phyloP scores from a whole-genome alignment of 2,888 invertebrate species.

The Pseudococcus jackbeardsleyi region DNA sequence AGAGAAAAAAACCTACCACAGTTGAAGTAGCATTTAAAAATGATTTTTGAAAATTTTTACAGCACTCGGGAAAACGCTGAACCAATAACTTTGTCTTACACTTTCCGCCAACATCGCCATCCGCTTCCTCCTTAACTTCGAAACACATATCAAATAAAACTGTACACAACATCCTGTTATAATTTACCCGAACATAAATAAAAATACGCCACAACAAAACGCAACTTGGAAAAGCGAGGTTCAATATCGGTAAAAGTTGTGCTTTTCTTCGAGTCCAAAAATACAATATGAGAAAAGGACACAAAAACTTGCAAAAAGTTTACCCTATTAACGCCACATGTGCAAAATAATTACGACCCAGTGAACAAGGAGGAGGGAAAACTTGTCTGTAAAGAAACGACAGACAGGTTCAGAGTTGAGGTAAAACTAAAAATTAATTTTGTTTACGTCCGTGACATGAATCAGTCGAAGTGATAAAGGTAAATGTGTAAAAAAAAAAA shows the following conservation, averaged over 20 bases:
- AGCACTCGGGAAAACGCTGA: conserved; percentile 6
- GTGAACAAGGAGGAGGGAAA: background rate
- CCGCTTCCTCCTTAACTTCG: conserved; percentile 38
- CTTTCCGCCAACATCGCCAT: conserved; percentile 16
- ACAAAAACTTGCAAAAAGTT: conserved; percentile 12
- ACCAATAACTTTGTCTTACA: conserved; percentile 39
- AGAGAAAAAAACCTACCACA: background rate
- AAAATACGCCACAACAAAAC: conserved; percentile 34
- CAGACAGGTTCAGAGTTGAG: background rate
- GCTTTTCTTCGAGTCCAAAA: background rate
- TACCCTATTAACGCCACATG: conserved; percentile 21
- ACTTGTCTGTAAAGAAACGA: background rate
- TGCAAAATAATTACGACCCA: conserved; percentile 29
- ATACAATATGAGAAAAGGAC: conserved; percentile 11
- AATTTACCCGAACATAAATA: conserved; percentile 38
- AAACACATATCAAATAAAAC: conserved; percentile 47
- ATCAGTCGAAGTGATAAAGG: background rate
- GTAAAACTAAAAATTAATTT: conserved; percentile 5
- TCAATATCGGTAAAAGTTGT: conserved; percentile 43
- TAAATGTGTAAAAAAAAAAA: background rate
- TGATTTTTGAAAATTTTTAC: conserved; percentile 14
- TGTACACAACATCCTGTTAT: conserved; percentile 47
- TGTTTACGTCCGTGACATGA: background rate
- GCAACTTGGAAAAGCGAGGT: conserved; percentile 2
- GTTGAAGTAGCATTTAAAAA: background rate